phyloP scores from a whole-genome alignment of 2,888 invertebrate species.

The Girardia tigrina region DNA sequence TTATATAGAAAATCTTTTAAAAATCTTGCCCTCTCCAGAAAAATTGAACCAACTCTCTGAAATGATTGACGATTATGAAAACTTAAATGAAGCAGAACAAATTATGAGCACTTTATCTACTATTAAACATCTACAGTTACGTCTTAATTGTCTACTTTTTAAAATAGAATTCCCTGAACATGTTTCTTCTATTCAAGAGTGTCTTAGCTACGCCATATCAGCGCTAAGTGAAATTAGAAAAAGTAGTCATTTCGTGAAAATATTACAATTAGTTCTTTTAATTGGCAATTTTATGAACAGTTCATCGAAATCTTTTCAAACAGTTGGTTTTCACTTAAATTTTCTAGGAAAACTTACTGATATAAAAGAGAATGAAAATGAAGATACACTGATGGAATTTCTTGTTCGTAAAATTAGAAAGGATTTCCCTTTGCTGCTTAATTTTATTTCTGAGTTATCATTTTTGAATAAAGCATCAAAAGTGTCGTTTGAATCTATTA shows the following conservation, averaged over 20 bases:
- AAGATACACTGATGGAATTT: conserved; percentile 78
- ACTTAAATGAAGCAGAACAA: conserved; percentile 71
- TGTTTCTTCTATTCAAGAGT: conserved; percentile 72
- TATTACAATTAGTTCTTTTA: conserved; percentile 72
- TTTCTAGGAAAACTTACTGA: conserved; percentile 59
- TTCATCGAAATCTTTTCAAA: conserved; percentile 75
- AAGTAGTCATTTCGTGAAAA: conserved; percentile 73
- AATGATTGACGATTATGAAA: conserved; percentile 63
- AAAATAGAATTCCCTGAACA: conserved; percentile 72
- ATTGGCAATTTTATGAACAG: conserved; percentile 93
- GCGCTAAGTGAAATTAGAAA: conserved; percentile 34
- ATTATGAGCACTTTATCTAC: conserved; percentile 62
- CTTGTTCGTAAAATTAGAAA: conserved; percentile 71
- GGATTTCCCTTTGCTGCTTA: conserved; percentile 70
- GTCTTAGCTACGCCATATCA: conserved; percentile 51
- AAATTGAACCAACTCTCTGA: conserved; percentile 68
- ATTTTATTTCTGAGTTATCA: conserved; percentile 71
- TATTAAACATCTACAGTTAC: conserved; percentile 71
- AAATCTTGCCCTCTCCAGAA: conserved; percentile 70
- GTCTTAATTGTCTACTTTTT: conserved; percentile 75
- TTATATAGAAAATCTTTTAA: conserved; percentile 72
- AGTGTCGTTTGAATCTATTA: conserved; percentile 52
- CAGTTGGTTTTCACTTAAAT: conserved; percentile 87
- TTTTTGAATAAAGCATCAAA: conserved; percentile 73
- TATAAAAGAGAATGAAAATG: conserved; percentile 74